Evolutionary conservation across 2,113 vertebrate genomes (phyloP), one percentile per base, ranked within the genome.

Genomic region (Amazona guildingii): DNA sequence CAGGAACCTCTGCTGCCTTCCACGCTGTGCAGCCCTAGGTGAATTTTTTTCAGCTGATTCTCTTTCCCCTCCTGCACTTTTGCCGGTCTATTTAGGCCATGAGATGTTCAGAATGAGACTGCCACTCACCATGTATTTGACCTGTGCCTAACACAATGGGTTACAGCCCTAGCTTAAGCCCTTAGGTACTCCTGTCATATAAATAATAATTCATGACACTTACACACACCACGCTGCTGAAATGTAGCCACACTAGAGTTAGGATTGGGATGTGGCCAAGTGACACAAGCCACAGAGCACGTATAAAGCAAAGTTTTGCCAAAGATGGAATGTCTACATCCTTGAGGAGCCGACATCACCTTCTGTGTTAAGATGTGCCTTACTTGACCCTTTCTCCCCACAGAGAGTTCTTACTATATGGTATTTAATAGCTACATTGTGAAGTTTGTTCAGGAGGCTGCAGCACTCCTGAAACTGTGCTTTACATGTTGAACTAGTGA

Each of bases 231-330:
- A 0, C 39, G 11, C 0, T 61, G 89, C 91, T 89, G 74, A 92
- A 88, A 88, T 33, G 57, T 8, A 72, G 64, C 80, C 55, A 31
- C 14, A 1, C 37, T 28, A 17, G 66, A 80, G 64, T 59, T 89
- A 54, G 69, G 44, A 17, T 4, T 94, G 92, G 66, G 83, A 68
- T 1, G 5, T 18, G 23, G 76, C 86, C 92, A 78, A 81, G 88
- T 24, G 77, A 79, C 76, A 94, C 77, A 91, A 84, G 80, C 55
- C 83, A 79, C 90, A 84, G 92, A 82, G 91, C 80, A 91, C 0
- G 1, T 69, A 82, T 28, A 55, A 94, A 78, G 33, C 10, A 20
- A 83, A 35, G 57, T 73, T 92, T 57, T 83, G 94, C 78, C 77
- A 79, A 41, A 78, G 80, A 63, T 44, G 62, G 82, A 78, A 86